phyloP scores from a whole-genome alignment of 2,113 vertebrate genomes.

The Ptyas mucosa region DNA sequence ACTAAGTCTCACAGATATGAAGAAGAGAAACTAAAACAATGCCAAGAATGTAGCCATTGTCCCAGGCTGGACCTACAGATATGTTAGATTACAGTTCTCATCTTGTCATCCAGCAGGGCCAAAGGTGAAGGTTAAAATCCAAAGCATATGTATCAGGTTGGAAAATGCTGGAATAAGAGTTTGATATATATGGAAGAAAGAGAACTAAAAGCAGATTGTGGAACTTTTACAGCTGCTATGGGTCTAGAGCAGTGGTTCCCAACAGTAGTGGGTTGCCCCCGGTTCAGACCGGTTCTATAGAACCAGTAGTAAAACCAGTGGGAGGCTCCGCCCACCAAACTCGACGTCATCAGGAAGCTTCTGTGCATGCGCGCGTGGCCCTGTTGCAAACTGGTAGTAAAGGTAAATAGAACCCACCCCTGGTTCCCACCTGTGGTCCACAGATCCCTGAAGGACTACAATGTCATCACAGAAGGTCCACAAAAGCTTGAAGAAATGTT shows the following conservation, averaged over 20 bases:
- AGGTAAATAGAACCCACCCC: too few relatives aligned
- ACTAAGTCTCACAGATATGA: background rate
- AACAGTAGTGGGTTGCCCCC: too few relatives aligned
- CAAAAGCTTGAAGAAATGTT: too few relatives aligned
- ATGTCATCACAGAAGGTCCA: too few relatives aligned
- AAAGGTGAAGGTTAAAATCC: background rate
- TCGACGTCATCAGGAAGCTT: too few relatives aligned
- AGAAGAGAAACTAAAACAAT: background rate
- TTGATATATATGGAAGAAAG: background rate
- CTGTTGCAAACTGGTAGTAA: too few relatives aligned
- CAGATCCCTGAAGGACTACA: too few relatives aligned
- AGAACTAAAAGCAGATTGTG: background rate
- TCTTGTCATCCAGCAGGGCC: background rate
- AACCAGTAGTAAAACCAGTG: too few relatives aligned
- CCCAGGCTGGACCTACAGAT: background rate
- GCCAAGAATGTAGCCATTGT: background rate
- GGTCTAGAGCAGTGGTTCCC: background rate
- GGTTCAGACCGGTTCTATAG: too few relatives aligned
- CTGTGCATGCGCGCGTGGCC: too few relatives aligned
- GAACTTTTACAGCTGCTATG: background rate
- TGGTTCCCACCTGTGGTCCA: too few relatives aligned
- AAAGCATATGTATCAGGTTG: background rate
- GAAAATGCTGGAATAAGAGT: background rate
- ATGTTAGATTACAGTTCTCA: background rate
- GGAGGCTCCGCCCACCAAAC: too few relatives aligned